Conservation (phyloP, 2,888 invertebrate genomes). For the Drosophila infuscata region DNA sequence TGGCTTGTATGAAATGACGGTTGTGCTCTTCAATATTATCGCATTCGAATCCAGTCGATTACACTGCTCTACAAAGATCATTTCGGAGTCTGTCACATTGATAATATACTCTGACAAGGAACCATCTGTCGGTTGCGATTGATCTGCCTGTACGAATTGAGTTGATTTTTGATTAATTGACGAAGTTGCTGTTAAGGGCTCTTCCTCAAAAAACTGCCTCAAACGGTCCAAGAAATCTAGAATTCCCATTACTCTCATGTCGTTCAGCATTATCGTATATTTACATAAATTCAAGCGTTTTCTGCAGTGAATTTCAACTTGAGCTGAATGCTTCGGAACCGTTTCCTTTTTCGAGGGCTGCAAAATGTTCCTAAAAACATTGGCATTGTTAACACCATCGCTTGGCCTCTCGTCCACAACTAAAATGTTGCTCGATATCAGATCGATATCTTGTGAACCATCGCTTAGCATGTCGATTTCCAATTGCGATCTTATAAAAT, state of each 20-base stretch:
- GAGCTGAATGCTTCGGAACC: slow-evolving; percentile 86
- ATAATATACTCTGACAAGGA: slow-evolving; percentile 90
- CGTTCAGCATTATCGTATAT: slow-evolving; percentile 95
- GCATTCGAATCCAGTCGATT: slow-evolving; percentile 96
- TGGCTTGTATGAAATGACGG: slow-evolving; percentile 92
- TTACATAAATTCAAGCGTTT: slow-evolving; percentile 89
- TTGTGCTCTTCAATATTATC: slow-evolving; percentile 96
- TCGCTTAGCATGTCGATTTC: slow-evolving; percentile 95
- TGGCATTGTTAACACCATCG: slow-evolving; percentile 72
- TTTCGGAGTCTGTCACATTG: slow-evolving; percentile 97
- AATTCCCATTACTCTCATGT: slow-evolving; percentile 97
- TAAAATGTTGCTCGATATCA: slow-evolving; percentile 92
- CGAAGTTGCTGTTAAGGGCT: slow-evolving; percentile 53
- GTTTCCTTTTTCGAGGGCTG: slow-evolving; percentile 89
- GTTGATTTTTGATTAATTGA: slow-evolving; percentile 34
- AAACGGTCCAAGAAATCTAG: slow-evolving; percentile 97
- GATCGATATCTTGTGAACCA: slow-evolving; percentile 95
- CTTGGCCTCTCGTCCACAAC: slow-evolving; percentile 81
- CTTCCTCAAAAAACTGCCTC: slow-evolving; percentile 90
- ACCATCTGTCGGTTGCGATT: slow-evolving; percentile 35
- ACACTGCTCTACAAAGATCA: slow-evolving; percentile 96
- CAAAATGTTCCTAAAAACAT: slow-evolving; percentile 95
- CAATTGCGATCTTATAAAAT: slow-evolving; percentile 95
- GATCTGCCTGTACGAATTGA: slow-evolving; percentile 39
- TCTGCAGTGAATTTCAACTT: slow-evolving; percentile 91